Evolutionary conservation across 2,888 invertebrate genomes (phyloP).

Genomic region (Drosophila demipolita): DNA sequence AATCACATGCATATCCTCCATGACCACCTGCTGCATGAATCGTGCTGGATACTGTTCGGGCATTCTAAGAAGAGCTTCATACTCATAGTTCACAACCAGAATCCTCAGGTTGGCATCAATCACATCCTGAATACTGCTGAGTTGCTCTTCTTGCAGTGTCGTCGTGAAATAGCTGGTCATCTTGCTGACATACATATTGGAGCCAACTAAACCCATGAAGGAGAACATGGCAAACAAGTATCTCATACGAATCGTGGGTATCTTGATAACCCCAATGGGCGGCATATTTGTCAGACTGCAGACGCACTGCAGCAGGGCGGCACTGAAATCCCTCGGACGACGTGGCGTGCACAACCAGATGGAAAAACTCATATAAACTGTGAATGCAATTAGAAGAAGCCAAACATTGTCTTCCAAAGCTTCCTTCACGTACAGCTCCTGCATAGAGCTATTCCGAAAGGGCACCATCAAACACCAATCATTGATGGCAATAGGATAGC

Average conservation of each 20-base stretch:
- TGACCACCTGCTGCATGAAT: slow-evolving; percentile 57
- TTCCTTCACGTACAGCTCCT: slow-evolving; percentile 63
- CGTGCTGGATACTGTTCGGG: slow-evolving; percentile 41
- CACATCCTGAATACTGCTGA: slow-evolving; percentile 72
- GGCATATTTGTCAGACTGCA: slow-evolving; percentile 63
- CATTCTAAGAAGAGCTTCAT: slow-evolving; percentile 35
- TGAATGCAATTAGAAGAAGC: slow-evolving; percentile 55
- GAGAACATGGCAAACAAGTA: slow-evolving; percentile 63
- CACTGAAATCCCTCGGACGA: slow-evolving; percentile 59
- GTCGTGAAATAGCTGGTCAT: slow-evolving; percentile 78
- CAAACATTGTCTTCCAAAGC: slow-evolving; percentile 66
- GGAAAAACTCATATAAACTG: slow-evolving; percentile 60
- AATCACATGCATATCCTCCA: slow-evolving; percentile 41
- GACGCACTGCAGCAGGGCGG: slow-evolving; percentile 70
- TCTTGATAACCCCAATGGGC: slow-evolving; percentile 57
- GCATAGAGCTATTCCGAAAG: slow-evolving; percentile 64
- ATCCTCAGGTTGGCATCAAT: slow-evolving; percentile 67
- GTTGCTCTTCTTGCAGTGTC: slow-evolving; percentile 54
- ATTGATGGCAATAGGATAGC: slow-evolving; percentile 80
- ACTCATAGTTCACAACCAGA: slow-evolving; percentile 59
- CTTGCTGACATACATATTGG: slow-evolving; percentile 76
- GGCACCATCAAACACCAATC: slow-evolving; percentile 82
- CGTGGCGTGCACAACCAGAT: slow-evolving; percentile 74
- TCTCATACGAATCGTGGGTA: slow-evolving; percentile 62
- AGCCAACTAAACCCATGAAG: slow-evolving; percentile 68